Percentiles rank a stretch among this genome's conserved stretches.
Conservation (phyloP, 2,113 vertebrate species). For the Bambusicola thoracicus region DNA sequence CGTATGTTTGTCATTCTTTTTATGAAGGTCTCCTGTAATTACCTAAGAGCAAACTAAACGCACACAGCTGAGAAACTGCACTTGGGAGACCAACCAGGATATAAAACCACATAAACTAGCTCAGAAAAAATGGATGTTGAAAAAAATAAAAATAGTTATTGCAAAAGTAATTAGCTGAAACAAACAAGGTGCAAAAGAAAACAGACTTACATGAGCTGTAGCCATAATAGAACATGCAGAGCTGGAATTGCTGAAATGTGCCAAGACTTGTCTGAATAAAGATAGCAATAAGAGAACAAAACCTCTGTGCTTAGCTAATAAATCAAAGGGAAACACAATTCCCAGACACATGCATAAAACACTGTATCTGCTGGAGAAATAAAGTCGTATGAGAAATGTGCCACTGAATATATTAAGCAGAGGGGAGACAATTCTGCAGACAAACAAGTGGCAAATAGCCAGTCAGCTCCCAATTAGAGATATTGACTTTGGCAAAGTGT, state of each 20-base stretch:
- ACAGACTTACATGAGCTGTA: slow-evolving; percentile 31
- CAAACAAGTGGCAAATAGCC: slow-evolving; percentile 23
- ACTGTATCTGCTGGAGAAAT: not conserved
- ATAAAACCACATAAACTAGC: slow-evolving; percentile 26
- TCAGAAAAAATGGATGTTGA: slow-evolving; percentile 4
- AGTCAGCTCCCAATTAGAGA: not conserved
- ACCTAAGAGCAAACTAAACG: slow-evolving; percentile 16
- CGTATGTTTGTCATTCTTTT: not conserved
- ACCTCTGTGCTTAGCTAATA: not conserved
- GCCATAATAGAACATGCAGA: not conserved
- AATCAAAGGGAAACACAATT: slow-evolving; percentile 52
- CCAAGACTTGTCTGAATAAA: slow-evolving; percentile 12
- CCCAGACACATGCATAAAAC: not conserved
- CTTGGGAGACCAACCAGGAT: not conserved
- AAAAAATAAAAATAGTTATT: slow-evolving; percentile 49
- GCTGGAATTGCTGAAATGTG: slow-evolving; percentile 30
- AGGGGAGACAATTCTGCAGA: not conserved
- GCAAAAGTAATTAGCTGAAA: slow-evolving; percentile 50
- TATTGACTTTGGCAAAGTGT: not conserved
- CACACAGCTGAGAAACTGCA: slow-evolving; percentile 5
- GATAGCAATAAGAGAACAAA: slow-evolving; percentile 31
- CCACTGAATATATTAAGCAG: slow-evolving; percentile 34
- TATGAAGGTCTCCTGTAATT: slow-evolving; percentile 7
- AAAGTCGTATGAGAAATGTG: slow-evolving; percentile 31
- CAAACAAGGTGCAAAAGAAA: slow-evolving; percentile 45